A percentile compares a stretch with the other conserved stretches of the same genome.
These are phyloP conservation scores for Pachycephala philippinensis DNA, from an alignment of 2,113 vertebrate species.

Conservation along the genomic window DNA sequence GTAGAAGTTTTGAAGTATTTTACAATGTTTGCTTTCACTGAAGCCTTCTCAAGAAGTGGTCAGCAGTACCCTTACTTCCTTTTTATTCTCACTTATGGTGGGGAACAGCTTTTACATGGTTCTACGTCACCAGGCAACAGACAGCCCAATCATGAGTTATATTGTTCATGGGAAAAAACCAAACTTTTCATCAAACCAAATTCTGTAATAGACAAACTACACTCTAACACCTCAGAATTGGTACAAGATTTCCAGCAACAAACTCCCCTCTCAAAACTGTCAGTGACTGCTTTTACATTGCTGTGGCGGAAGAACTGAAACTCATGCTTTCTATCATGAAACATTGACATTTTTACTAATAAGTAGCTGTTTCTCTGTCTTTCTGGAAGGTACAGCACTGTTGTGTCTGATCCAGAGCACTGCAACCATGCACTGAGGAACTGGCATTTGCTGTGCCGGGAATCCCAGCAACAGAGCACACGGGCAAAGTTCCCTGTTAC, in stretches of 20 bases:
- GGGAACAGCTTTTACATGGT: not conserved
- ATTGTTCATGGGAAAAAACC: fast-evolving
- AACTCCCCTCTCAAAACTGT: not conserved
- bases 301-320: not conserved
- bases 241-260: not conserved
- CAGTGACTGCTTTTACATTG: not conserved
- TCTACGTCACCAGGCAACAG: not conserved
- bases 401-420: fast-evolving
- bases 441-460: fast-evolving
- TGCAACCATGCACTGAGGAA: not conserved
- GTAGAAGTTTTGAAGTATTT: not conserved
- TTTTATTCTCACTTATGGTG: not conserved
- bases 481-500: not conserved
- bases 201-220: not conserved
- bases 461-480: not conserved
- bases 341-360: not conserved
- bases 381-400: not conserved
- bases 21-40: not conserved
- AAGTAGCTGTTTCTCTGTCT: not conserved
- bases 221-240: not conserved
- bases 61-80: not conserved
- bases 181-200: not conserved
- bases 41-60: not conserved
- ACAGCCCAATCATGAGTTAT: not conserved
- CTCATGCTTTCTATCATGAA: fast-evolving